phyloP scores from a whole-genome alignment of 2,888 invertebrate species.

The Leptopilina drosophilae region DNA sequence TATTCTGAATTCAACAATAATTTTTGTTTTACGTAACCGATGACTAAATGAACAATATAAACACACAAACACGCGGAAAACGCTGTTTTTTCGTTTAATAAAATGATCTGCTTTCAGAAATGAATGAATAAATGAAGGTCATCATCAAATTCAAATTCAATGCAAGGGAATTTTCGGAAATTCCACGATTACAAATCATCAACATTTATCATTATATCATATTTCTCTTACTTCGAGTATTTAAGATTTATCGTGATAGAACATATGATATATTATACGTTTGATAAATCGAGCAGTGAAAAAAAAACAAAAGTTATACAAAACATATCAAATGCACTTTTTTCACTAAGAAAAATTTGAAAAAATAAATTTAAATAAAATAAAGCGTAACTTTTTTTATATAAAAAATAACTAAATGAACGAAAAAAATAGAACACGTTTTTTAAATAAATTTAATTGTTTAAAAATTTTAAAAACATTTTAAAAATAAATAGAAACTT shows the following conservation, averaged over 20 bases:
- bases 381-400: no score
- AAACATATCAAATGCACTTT: no score
- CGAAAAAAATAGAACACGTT: no score
- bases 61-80: constrained; percentile 21
- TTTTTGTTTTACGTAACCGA: constrained; percentile 22
- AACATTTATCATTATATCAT: background rate
- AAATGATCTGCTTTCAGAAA: constrained; percentile 14
- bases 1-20: background rate
- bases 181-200: background rate
- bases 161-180: constrained; percentile 3
- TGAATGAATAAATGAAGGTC: constrained; percentile 23
- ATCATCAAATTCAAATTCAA: constrained; percentile 21
- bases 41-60: constrained; percentile 22
- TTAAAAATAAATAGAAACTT: no score
- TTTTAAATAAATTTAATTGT: no score
- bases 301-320: background rate
- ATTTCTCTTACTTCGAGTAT: background rate
- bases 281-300: background rate
- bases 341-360: no score
- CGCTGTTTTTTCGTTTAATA: constrained; percentile 27
- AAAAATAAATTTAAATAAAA: no score
- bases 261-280: background rate
- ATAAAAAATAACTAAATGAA: no score
- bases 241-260: constrained; percentile 35
- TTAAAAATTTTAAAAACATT: no score